Percentiles rank a stretch among this genome's conserved stretches.
Evolutionary conservation across 2,888 invertebrate species (phyloP).

Genomic region (Eumacrocentrus americanus): DNA sequence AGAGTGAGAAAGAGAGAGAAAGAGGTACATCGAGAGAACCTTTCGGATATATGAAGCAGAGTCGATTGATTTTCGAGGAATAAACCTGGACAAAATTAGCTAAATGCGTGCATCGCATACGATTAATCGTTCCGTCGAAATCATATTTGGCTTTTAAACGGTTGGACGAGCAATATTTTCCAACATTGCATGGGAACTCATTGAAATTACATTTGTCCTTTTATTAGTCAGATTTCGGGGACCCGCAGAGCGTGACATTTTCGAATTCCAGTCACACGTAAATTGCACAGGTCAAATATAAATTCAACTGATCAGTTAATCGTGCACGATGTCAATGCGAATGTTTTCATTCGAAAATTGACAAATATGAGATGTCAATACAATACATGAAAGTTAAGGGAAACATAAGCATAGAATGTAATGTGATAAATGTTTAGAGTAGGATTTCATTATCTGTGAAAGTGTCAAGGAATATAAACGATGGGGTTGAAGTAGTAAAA

Average conservation of each 20-base stretch:
- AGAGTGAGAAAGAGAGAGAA: not conserved
- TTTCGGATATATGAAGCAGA: conserved; percentile 8
- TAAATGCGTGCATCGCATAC: conserved; percentile 24
- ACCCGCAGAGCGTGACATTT: not conserved
- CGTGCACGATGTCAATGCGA: not conserved
- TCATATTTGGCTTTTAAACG: conserved; percentile 27
- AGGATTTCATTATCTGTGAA: not conserved
- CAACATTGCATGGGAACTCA: conserved; percentile 9
- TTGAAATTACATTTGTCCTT: conserved; percentile 24
- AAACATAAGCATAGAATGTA: no score
- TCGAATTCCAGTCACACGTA: conserved; percentile 13
- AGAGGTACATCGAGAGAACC: not conserved
- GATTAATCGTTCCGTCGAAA: conserved; percentile 23
- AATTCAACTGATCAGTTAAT: conserved; percentile 5
- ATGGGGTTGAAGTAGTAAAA: not conserved
- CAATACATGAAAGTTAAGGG: no score
- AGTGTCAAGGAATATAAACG: not conserved
- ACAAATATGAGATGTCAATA: no score
- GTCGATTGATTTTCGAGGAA: conserved; percentile 22
- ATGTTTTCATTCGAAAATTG: conserved; percentile 3
- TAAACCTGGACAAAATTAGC: conserved; percentile 19
- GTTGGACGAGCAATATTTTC: conserved; percentile 17
- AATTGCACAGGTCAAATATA: conserved; percentile 5
- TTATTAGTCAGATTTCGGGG: conserved; percentile 1
- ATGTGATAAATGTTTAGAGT: not conserved